A percentile compares a stretch with the other conserved stretches of the same genome.
Conservation (phyloP, 2,888 invertebrate genomes). For the Andrena flavipes region DNA sequence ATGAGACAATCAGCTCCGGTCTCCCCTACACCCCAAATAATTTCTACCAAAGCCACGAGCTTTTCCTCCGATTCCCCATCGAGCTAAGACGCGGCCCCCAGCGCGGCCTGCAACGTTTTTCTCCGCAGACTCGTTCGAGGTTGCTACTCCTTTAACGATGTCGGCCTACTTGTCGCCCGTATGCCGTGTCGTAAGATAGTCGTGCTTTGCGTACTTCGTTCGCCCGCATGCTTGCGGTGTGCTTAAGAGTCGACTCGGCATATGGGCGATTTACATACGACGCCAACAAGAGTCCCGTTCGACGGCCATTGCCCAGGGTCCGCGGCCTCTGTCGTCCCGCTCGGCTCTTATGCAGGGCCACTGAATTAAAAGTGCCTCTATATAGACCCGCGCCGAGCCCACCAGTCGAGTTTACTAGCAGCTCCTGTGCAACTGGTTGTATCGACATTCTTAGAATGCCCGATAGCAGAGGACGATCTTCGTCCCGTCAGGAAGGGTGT, state of each 20-base stretch:
- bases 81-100: conserved; percentile 1
- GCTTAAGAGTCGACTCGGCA: conserved; percentile 81
- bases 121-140: conserved; percentile 53
- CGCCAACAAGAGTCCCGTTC: conserved; percentile 75
- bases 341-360: conserved; percentile 38
- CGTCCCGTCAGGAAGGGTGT: neutral
- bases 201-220: conserved; percentile 73
- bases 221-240: conserved; percentile 81
- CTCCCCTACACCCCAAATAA: too few relatives aligned
- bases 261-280: conserved; percentile 84
- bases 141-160: conserved; percentile 70
- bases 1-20: too few relatives aligned
- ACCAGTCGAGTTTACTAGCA: neutral
- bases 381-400: neutral
- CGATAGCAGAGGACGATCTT: neutral
- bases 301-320: conserved; percentile 54
- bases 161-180: conserved; percentile 84
- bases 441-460: too few relatives aligned
- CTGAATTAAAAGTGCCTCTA: conserved; percentile 49
- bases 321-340: conserved; percentile 24
- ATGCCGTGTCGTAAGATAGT: conserved; percentile 81
- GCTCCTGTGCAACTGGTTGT: neutral
- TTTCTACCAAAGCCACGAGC: too few relatives aligned
- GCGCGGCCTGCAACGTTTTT: conserved; percentile 41
- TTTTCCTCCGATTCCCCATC: neutral